Conservation (phyloP, 92 coral and sea anemone species). For the Pocillopora meandrina region DNA sequence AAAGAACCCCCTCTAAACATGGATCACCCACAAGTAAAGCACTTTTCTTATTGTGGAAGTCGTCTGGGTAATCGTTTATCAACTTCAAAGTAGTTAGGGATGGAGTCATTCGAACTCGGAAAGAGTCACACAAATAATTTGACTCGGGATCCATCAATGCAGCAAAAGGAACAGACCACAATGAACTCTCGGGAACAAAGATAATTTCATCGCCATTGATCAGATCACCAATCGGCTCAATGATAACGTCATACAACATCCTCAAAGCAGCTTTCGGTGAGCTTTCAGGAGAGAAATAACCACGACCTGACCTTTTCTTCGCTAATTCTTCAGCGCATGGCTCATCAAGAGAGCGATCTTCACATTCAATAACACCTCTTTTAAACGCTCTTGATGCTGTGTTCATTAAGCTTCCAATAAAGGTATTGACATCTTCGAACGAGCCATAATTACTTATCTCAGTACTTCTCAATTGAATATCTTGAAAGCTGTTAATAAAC, state of each 20-base stretch:
- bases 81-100: background rate
- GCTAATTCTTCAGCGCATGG: background rate
- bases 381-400: no score
- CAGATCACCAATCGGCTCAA: background rate
- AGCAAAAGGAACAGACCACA: background rate
- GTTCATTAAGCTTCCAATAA: no score
- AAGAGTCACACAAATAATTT: background rate
- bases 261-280: background rate
- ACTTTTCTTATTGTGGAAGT: background rate
- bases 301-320: background rate
- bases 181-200: background rate
- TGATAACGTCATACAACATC: background rate
- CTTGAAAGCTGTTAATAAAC: no score
- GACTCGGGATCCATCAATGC: background rate
- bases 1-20: background rate
- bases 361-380: background rate
- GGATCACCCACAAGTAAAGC: background rate
- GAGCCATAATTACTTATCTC: no score
- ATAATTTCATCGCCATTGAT: background rate
- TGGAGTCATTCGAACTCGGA: background rate
- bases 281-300: background rate
- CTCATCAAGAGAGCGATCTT: background rate
- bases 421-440: no score
- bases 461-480: no score
- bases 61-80: background rate